phyloP scores from a whole-genome alignment of 2,888 invertebrate genomes.

The Silvanus unidentatus region DNA sequence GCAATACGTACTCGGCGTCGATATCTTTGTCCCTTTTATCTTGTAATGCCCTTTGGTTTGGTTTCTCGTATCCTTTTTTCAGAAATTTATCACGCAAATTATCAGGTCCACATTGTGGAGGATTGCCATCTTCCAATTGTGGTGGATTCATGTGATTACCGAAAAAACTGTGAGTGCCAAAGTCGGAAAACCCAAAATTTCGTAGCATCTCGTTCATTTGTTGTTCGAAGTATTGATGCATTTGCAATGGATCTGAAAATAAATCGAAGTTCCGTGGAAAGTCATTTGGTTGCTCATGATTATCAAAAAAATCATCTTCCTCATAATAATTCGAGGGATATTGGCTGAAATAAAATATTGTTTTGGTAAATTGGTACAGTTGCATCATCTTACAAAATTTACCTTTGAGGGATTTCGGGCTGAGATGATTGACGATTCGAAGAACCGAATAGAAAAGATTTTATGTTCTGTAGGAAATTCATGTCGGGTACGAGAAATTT shows the following conservation, averaged over 20 bases:
- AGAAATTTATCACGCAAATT: constrained; percentile 50
- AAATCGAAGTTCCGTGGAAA: constrained; percentile 45
- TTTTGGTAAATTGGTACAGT: too few relatives aligned
- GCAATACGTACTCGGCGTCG: constrained; percentile 45
- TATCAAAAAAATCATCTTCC: too few relatives aligned
- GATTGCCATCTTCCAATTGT: too few relatives aligned
- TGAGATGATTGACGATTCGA: too few relatives aligned
- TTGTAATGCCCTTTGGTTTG: constrained; percentile 10
- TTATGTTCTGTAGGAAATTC: too few relatives aligned
- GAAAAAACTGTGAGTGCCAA: constrained; percentile 20
- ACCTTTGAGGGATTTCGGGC: too few relatives aligned
- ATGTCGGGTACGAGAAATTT: too few relatives aligned
- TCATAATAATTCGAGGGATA: too few relatives aligned
- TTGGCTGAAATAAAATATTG: too few relatives aligned
- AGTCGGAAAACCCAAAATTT: constrained; percentile 40
- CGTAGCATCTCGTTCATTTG: constrained; percentile 55
- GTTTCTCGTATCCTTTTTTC: constrained; percentile 48
- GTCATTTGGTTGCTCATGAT: too few relatives aligned
- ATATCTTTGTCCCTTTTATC: constrained; percentile 32
- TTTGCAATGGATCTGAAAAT: constrained; percentile 55
- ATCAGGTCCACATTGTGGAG: constrained; percentile 4
- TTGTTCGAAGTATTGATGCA: constrained; percentile 56
- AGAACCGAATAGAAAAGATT: too few relatives aligned
- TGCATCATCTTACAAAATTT: too few relatives aligned
- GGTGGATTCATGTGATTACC: constrained; percentile 11